Evolutionary conservation across 2,113 vertebrate genomes (phyloP), one percentile per base, ranked within the genome.

Genomic region (Damaliscus lunatus): DNA sequence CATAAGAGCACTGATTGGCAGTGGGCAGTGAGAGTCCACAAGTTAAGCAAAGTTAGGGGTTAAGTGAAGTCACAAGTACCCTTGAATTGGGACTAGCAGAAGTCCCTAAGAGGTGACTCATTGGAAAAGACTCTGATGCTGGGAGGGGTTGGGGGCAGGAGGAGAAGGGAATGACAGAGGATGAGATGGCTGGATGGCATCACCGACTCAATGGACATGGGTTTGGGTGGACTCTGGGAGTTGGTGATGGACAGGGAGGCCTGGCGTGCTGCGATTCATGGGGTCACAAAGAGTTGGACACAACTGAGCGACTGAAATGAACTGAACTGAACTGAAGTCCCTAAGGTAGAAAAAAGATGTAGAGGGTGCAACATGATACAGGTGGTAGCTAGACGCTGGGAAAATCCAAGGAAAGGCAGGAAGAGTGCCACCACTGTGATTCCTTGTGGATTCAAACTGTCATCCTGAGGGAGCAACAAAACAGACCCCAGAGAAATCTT

Each of bases 191-290:
- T 62, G 59, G 59, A 62, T 62, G 59, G 59, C 29, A 62, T 31
- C 59, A 62, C 13, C 1, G 0, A 62, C 29, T 15, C 11, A 2
- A 14, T 62, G 29, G 59, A 31, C 13, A 1, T 62, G 13, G 3
- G 29, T 62, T 6, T 62, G 29, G 6, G 29, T 62, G 6, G 3
- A 62, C 29, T 62, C 59, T 0, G 1, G 59, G 59, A 31, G 59
- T 0, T 31, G 13, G 29, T 62, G 59, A 62, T 62, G 29, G 13
- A 62, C 29, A 62, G 59, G 59, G 29, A 31, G 59, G 59, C 59
- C 59, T 62, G 60, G 29, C 13, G 0, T 62, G 60, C 60, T 15
- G 13, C 1, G 0, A 31, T 31, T 62, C 60, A 62, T 15, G 60
- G 13, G 60, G 6, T 62, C 13, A 0, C 60, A 62, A 62, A 31